Base-by-base conservation (phyloP, 2,113 vertebrate species). In the Pipra filicauda region DNA sequence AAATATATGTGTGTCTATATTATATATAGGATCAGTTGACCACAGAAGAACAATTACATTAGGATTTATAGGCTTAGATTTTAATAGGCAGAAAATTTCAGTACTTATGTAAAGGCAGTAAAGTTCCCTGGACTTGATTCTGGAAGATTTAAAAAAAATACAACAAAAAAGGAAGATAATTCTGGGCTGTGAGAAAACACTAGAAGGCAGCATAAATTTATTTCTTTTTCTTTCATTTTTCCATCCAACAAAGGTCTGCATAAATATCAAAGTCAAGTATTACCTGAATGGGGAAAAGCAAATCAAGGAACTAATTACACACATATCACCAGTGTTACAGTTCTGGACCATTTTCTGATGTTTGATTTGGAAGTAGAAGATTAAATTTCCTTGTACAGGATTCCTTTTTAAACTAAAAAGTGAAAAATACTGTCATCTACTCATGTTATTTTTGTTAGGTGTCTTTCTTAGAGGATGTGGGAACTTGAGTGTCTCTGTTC, bases 221-320 rank as follows among this genome's bases (percentile, higher is more conserved):
- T 17, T 27, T 41, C 11, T 52, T 51, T 69, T 37, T 39, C 8
- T 48, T 33, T 31, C 2, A 22, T 28, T 62, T 59, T 37, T 28
- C 13, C 2, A 46, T 39, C 1, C 11, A 49, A 4, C 1, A 5
- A 58, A 54, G 11, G 5, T 39, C 23, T 43, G 16, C 8, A 12
- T 52, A 54, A 62, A 57, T 44, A n/a, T 26, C 2, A 2, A n/a
- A 65, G n/a, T 41, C 15, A 30, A 39, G 30, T 89, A 35, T 52
- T 71, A 33, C 26, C 3, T 16, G 37, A 71, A 26, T 23, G 26
- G 13, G 15, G 10, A 23, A 77, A 65, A 31, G 16, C 19, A 69
- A 82, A 44, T 3, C 28, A 54, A 43, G 21, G 7, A 35, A 62
- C 9, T 83, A 33, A 24, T 43, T 59, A 15, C 0, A 18, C 2